phyloP scores from a whole-genome alignment of 2,888 invertebrate species.

The Synergus umbraculus region DNA sequence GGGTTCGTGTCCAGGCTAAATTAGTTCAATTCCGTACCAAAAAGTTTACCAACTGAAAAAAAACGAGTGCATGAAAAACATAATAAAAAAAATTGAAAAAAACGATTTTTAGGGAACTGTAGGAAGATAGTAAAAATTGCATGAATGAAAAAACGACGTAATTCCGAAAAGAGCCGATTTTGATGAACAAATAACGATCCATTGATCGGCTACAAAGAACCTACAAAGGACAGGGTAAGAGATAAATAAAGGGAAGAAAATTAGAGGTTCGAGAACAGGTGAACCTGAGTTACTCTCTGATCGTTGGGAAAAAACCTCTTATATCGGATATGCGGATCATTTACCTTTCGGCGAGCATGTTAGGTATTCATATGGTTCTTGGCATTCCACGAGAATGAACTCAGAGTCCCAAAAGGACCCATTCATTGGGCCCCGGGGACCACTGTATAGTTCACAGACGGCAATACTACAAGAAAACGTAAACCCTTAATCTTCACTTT shows the following conservation, averaged over 20 bases:
- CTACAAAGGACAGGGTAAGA: conserved; percentile 6
- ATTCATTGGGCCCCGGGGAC: conserved; percentile 47
- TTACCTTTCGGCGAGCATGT: conserved; percentile 63
- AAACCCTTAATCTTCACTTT: conserved; percentile 27
- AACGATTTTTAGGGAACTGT: neutral
- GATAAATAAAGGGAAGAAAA: conserved; percentile 57
- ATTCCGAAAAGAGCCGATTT: conserved; percentile 46
- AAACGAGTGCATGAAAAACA: no score
- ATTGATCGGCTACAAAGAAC: conserved; percentile 34
- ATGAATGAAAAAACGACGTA: conserved; percentile 18
- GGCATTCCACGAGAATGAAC: conserved; percentile 52
- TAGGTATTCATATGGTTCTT: conserved; percentile 49
- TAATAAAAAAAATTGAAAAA: neutral
- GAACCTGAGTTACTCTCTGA: conserved; percentile 55
- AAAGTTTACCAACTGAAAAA: no score
- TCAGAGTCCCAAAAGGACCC: conserved; percentile 49
- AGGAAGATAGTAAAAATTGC: neutral
- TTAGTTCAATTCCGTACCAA: no score
- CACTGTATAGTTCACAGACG: neutral
- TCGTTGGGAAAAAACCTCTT: conserved; percentile 43
- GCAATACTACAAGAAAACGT: conserved; percentile 18
- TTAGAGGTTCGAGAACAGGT: conserved; percentile 64
- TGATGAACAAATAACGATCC: conserved; percentile 29
- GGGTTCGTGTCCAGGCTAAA: no score
- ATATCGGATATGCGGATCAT: conserved; percentile 71